Evolutionary conservation across 2,888 invertebrate species (phyloP), one percentile per base, ranked within the genome.

Genomic region (Tethea ocularis): DNA sequence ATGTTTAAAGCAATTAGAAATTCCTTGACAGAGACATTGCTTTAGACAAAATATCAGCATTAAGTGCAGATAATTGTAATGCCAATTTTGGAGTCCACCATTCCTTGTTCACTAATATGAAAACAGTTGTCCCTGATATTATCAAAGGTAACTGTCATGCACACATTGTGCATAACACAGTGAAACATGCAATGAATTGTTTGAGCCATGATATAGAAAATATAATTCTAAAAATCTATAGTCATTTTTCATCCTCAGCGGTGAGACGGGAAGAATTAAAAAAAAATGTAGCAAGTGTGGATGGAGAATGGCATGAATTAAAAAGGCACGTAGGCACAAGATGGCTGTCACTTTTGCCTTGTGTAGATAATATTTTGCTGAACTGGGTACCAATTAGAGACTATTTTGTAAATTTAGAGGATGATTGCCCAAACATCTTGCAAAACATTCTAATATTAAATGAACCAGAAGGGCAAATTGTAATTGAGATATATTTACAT

Each of bases 31-130:
- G 11, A n/a, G 13, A 72, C 51, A 26, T 77, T 24, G 57, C 69
- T 57, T 74, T 74, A n/a, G 57, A 63, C 58, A 52, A 64, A 60
- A 57, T 78, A 62, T 75, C 76, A 66, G 74, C 68, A 4, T 51
- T 80, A 24, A 79, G 77, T 67, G 77, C 77, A 46, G 75, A 78
- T 57, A 76, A 78, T 63, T 64, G 63, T 20, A 79, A 78, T 71
- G 66, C 73, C 38, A 76, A 77, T 74, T 77, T 75, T 74, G 66
- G 65, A 4, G 10, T 46, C 23, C 53, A 71, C 51, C 67, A 69
- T 57, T 72, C 68, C 10, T 66, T 70, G 57, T 72, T 52, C 33
- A 72, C 62, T 55, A 71, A 69, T 51, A 70, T 73, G 15, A 20
- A 20, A 67, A 24, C 62, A 4, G 51, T 64, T 2, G 66, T 70